These are phyloP conservation scores for Bungarus multicinctus DNA, from an alignment of 2,113 vertebrate genomes.

Conservation along the genomic window DNA sequence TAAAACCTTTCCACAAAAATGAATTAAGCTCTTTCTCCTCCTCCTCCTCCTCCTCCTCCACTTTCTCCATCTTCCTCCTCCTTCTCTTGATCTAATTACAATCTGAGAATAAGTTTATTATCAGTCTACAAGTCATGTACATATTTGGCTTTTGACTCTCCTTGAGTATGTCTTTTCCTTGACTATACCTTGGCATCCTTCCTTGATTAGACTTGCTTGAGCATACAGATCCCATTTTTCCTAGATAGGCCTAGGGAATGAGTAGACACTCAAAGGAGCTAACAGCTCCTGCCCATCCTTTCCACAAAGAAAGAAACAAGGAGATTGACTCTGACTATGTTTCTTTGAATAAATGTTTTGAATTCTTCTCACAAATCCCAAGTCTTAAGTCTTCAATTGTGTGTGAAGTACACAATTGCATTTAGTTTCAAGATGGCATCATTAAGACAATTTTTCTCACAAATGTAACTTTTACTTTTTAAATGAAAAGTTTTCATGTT, in stretches of 20 bases:
- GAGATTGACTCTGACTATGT: neutral
- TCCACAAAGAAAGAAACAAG: neutral
- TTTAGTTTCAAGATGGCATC: slow-evolving; percentile 16
- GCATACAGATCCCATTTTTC: neutral
- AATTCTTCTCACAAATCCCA: neutral
- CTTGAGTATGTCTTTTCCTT: neutral
- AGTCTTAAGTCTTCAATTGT: slow-evolving; percentile 5
- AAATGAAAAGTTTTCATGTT: slow-evolving; percentile 38
- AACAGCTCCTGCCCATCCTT: neutral
- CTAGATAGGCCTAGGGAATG: neutral
- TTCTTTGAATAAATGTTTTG: neutral
- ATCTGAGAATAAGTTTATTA: neutral
- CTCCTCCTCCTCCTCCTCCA: neutral
- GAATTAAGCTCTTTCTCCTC: neutral
- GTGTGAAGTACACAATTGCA: neutral
- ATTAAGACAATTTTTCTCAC: slow-evolving; percentile 14
- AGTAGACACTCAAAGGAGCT: neutral
- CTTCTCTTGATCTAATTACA: neutral
- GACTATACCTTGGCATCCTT: neutral
- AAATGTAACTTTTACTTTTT: slow-evolving; percentile 34
- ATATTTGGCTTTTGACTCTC: neutral
- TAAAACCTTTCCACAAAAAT: neutral
- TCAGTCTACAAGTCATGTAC: neutral
- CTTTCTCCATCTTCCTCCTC: neutral
- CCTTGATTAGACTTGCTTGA: neutral